phyloP scores from a whole-genome alignment of 2,797 vertebrate genomes.

The Dendrocincla tyrannina region DNA sequence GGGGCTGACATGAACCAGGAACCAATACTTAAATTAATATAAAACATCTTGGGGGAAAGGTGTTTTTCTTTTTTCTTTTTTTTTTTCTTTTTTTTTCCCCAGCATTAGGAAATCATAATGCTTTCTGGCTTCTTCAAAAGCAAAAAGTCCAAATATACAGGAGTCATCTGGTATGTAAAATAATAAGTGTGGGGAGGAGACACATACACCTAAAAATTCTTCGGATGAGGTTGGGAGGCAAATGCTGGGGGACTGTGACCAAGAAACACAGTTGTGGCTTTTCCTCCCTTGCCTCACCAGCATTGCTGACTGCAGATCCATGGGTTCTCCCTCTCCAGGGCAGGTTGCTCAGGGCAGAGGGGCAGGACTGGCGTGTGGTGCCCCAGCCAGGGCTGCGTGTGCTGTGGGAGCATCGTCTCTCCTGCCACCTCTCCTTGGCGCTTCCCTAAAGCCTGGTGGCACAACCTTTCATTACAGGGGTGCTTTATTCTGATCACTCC shows the following conservation, averaged over 20 bases:
- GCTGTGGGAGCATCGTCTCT: background rate
- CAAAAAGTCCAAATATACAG: constrained; percentile 49
- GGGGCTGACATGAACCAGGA: constrained; percentile 78
- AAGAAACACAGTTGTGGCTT: background rate
- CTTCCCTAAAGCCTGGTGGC: background rate
- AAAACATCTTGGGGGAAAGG: constrained; percentile 78
- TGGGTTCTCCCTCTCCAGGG: fast-evolving
- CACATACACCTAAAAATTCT: background rate
- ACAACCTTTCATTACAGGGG: background rate
- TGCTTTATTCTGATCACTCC: background rate
- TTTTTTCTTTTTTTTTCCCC: constrained; percentile 55
- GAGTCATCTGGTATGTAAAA: constrained; percentile 67
- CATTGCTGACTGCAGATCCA: background rate
- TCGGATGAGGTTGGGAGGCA: background rate
- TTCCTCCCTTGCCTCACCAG: background rate
- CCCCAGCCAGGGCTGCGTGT: background rate
- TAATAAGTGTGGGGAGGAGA: background rate
- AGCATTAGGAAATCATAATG: constrained; percentile 65
- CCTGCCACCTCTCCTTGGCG: background rate
- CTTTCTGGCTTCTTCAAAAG: constrained; percentile 60
- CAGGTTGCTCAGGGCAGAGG: background rate
- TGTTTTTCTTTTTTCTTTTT: constrained; percentile 63
- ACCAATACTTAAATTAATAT: constrained; percentile 81
- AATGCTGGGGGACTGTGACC: background rate
- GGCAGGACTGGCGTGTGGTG: background rate